Evolutionary conservation across 2,113 vertebrate species (phyloP), one percentile per base, ranked within the genome.

Genomic region (Gallinago paraguaiae): DNA sequence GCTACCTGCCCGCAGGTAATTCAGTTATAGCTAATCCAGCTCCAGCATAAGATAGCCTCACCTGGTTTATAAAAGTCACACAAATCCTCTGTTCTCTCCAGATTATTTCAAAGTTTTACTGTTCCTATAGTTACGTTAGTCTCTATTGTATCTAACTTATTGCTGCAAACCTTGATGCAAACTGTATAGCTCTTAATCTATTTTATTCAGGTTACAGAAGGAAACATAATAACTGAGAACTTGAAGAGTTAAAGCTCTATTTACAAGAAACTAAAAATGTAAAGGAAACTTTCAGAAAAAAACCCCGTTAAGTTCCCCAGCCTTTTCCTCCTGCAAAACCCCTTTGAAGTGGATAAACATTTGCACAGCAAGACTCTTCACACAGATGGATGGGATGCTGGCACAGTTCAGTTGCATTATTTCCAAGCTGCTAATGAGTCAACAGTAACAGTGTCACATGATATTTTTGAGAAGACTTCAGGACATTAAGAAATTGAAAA

Each of bases 231-330:
- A 41, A 56, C 20, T 16, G 20, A 83, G 37, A 57, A 74, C 41
- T 16, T 33, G 25, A 83, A 69, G n/a, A 48, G n/a, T 64, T 60
- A 39, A 86, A 87, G 5, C 8, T 80, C 28, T 35, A 5, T 39
- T 68, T 63, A 48, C 17, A 39, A 53, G 39, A 57, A 43, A 24
- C 8, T n/a, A 45, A 60, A 74, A 60, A 31, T 8, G 13, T 8
- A 53, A 31, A 67, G 22, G 30, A 54, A 75, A 45, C 13, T 50
- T 65, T 75, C 39, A 60, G 46, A 37, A 71, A 75, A 39, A 37
- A 0, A 37, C 1, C 0, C 3, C 4, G 16, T 30, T 46, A 75
- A 54, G 10, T 79, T 80, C 6, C 18, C 11, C n/a, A 23, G 18
- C 13, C 10, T 15, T 69, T 57, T 72, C 28, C 28, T 78, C 18